Evolutionary conservation across 1,140 invertebrate genomes (phyloP).

Genomic region (Pissodes strobi): DNA sequence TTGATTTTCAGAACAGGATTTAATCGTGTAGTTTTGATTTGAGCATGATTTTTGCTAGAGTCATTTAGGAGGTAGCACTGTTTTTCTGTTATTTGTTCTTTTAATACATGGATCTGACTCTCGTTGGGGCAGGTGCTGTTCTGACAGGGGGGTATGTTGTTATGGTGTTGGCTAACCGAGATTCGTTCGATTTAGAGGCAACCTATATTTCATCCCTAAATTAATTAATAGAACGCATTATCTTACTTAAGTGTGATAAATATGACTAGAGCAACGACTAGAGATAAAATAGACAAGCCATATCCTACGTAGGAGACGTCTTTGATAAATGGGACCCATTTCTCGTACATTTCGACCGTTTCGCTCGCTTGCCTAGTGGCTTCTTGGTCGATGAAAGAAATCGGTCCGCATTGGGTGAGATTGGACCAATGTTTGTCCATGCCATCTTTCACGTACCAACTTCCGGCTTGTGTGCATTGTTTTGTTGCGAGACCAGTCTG

Average conservation of each 20-base stretch:
- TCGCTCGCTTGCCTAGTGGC: constrained; percentile 12
- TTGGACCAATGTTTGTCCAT: constrained; percentile 63
- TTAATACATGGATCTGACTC: not conserved
- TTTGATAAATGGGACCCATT: constrained; percentile 66
- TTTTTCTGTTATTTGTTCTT: no score
- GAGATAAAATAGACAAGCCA: constrained; percentile 67
- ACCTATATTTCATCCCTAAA: not conserved
- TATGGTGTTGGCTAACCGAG: not conserved
- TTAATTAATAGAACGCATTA: not conserved
- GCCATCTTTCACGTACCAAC: constrained; percentile 60
- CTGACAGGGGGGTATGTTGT: not conserved
- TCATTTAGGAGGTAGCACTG: no score
- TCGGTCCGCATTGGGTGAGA: constrained; percentile 59
- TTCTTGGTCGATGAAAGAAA: constrained; percentile 29
- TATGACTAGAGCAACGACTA: constrained; percentile 69
- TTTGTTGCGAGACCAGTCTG: constrained; percentile 61
- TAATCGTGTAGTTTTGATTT: no score
- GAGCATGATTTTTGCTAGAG: no score
- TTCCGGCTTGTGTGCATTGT: constrained; percentile 61
- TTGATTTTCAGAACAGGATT: no score
- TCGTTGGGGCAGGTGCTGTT: not conserved
- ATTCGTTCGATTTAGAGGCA: not conserved
- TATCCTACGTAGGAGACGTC: constrained; percentile 72
- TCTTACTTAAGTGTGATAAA: constrained; percentile 72
- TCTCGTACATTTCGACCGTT: constrained; percentile 53